A percentile compares a stretch with the other conserved stretches of the same genome.
phyloP scores from a whole-genome alignment of 2,888 invertebrate genomes.

The Thyatira batis region DNA sequence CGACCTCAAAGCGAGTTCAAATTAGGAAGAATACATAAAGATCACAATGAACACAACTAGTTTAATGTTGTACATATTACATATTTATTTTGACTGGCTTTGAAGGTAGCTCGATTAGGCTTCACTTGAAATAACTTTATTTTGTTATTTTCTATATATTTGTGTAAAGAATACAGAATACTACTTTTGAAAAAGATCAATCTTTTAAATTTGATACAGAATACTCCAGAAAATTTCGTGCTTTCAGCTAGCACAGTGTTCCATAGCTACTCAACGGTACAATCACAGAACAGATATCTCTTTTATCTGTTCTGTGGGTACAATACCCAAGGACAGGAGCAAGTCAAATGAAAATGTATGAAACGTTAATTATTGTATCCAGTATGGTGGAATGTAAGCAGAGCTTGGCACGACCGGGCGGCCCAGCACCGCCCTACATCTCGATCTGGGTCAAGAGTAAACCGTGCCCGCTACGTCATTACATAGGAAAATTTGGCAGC shows the following conservation, averaged over 20 bases:
- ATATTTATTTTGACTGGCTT: constrained; percentile 16
- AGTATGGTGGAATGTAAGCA: constrained; percentile 8
- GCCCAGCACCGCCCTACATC: constrained; percentile 60
- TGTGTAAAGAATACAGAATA: too few species aligned
- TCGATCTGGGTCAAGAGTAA: constrained; percentile 72
- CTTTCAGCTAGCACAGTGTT: too few species aligned
- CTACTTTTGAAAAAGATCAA: too few species aligned
- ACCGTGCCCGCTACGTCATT: constrained; percentile 27
- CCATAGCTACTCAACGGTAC: not conserved
- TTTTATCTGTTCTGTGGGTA: too few species aligned
- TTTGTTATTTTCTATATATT: not conserved
- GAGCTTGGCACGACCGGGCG: constrained; percentile 35
- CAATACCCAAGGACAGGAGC: not conserved
- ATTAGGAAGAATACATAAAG: constrained; percentile 38
- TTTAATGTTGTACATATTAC: constrained; percentile 9
- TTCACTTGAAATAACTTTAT: not conserved
- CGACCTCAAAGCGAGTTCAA: constrained; percentile 36
- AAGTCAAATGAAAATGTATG: not conserved
- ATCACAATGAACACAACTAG: constrained; percentile 19
- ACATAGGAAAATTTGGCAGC: constrained; percentile 24
- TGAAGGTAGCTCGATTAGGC: not conserved
- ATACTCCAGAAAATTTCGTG: too few species aligned
- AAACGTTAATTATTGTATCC: constrained; percentile 13
- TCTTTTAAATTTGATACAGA: too few species aligned
- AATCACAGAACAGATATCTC: too few species aligned